Evolutionary conservation across 2,888 invertebrate species (phyloP), one percentile per base, ranked within the genome.

Genomic region (Villa cingulata): DNA sequence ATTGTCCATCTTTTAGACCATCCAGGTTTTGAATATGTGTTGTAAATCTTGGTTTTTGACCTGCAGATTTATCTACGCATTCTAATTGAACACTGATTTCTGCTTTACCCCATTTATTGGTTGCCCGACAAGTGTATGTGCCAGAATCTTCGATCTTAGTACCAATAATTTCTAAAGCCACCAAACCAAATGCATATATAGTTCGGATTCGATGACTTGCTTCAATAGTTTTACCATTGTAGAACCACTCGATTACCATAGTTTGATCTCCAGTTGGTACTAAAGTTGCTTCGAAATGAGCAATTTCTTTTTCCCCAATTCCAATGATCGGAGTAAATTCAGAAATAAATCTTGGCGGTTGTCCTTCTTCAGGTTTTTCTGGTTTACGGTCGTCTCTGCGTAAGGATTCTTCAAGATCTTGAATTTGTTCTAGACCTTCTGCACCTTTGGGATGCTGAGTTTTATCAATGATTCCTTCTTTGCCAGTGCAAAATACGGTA

Each of bases 141-240:
- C 95, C 96, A 23, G 88, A 83, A 68, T 98, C 97, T 64, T 87
- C 84, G 49, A 86, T 86, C 64, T 90, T 91, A 1, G 91, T 90
- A 52, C 95, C 96, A 18, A 91, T 75, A 57, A 98, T 89, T 74
- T 97, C 97, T 38, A 98, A 75, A 39, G 95, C 90, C 19, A 95
- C 94, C 82, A 92, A 94, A 46, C 97, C 97, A 65, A 98, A 96
- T 16, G 96, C 96, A 64, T 95, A 89, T 15, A 94, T 90, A 14
- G 95, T 95, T 62, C 90, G 77, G 51, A 85, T 84, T 53, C 95
- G 81, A 64, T 92, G 91, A 67, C 88, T 87, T 38, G 89, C 89
- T 64, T 86, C 86, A 51, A 90, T 74, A 2, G 85, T 74, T 65
- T 91, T 84, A 29, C 87, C 91, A 66, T 98, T 92, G 65, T 88